Percentiles rank a stretch among this genome's conserved stretches.
These are phyloP conservation scores for Lymantria monacha DNA, from an alignment of 2,888 invertebrate species.

Conservation along the genomic window DNA sequence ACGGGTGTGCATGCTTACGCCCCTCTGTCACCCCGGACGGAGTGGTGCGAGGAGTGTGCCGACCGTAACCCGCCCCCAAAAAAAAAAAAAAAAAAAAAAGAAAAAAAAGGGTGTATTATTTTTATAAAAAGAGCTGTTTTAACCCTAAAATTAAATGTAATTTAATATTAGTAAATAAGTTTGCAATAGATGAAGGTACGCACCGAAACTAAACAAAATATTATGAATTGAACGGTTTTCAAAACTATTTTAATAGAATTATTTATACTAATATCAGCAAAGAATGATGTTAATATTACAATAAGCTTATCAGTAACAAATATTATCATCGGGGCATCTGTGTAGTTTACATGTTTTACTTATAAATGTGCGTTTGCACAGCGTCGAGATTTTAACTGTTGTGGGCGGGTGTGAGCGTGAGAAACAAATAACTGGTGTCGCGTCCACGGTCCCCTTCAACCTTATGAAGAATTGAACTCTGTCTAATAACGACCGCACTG, in stretches of 20 bases:
- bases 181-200: conserved; percentile 7
- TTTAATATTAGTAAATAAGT: conserved; percentile 2
- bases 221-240: not conserved
- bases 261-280: conserved; percentile 21
- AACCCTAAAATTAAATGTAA: too few relatives aligned
- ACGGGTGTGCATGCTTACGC: too few relatives aligned
- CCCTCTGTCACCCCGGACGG: too few relatives aligned
- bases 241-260: conserved; percentile 14
- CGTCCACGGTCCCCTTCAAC: conserved; percentile 53
- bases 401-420: conserved; percentile 79
- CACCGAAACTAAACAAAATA: not conserved
- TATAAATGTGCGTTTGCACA: conserved; percentile 45
- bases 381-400: conserved; percentile 31
- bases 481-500: conserved; percentile 38
- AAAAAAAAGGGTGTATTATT: too few relatives aligned
- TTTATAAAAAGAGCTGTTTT: too few relatives aligned
- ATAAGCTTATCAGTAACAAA: conserved; percentile 35
- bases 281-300: conserved; percentile 22
- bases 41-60: too few relatives aligned
- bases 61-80: too few relatives aligned
- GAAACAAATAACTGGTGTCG: conserved; percentile 70
- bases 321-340: conserved; percentile 32
- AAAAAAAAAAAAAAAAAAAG: too few relatives aligned
- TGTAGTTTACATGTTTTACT: conserved; percentile 31
- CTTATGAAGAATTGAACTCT: conserved; percentile 44